A percentile compares a stretch with the other conserved stretches of the same genome.
phyloP scores from a whole-genome alignment of 2,888 invertebrate species.

The Monopis laevigella region DNA sequence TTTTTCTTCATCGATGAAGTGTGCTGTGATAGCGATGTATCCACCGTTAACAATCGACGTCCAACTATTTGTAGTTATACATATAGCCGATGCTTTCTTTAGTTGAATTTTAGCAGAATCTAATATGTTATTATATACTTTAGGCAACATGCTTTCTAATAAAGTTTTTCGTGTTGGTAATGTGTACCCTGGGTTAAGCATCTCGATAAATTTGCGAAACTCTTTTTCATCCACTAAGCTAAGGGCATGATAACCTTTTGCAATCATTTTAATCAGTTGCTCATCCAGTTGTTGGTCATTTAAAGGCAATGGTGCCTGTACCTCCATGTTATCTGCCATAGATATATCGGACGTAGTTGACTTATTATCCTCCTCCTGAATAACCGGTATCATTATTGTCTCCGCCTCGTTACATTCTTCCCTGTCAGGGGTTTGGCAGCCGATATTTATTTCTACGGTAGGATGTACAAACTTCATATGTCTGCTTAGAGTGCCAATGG shows the following conservation, averaged over 20 bases:
- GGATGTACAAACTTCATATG: slow-evolving; percentile 18
- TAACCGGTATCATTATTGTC: too few species aligned
- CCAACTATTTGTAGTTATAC: slow-evolving; percentile 16
- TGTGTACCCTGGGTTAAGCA: slow-evolving; percentile 12
- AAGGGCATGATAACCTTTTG: slow-evolving; percentile 19
- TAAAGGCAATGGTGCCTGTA: too few species aligned
- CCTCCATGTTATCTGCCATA: too few species aligned
- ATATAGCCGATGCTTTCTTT: slow-evolving; percentile 16
- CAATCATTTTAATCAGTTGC: slow-evolving; percentile 16
- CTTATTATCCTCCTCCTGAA: too few species aligned
- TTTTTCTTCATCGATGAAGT: slow-evolving; percentile 10
- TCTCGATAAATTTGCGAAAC: slow-evolving; percentile 10
- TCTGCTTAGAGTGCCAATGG: slow-evolving; percentile 18
- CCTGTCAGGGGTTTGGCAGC: background rate
- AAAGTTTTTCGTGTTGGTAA: slow-evolving; percentile 15
- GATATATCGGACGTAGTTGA: too few species aligned
- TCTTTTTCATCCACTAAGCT: slow-evolving; percentile 15
- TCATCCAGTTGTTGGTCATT: slow-evolving; percentile 3
- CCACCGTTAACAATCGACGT: slow-evolving; percentile 12
- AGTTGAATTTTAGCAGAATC: slow-evolving; percentile 12
- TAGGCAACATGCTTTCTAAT: slow-evolving; percentile 11
- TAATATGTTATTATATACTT: background rate
- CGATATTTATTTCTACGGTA: slow-evolving; percentile 12
- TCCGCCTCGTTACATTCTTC: too few species aligned
- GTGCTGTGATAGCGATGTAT: slow-evolving; percentile 12